Conservation (phyloP, 2,797 vertebrate species). For the Uromys caudimaculatus region DNA sequence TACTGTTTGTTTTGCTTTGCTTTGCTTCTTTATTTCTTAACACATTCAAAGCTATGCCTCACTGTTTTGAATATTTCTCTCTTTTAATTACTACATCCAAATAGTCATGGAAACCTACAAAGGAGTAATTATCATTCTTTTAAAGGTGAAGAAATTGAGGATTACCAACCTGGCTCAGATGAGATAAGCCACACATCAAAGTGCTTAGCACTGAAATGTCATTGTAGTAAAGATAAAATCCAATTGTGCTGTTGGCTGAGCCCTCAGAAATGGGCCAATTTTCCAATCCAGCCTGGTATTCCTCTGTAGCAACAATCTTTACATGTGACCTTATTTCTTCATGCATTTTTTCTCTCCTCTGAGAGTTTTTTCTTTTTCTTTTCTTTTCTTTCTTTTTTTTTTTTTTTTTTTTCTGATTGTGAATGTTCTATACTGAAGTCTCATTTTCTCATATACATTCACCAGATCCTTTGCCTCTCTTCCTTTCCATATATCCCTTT, state of each 20-base stretch:
- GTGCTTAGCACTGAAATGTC: neutral
- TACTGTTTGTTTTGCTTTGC: neutral
- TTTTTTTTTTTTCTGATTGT: too few relatives aligned
- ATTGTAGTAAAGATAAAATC: neutral
- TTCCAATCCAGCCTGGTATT: neutral
- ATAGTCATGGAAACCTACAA: neutral
- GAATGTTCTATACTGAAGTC: neutral
- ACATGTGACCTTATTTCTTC: neutral
- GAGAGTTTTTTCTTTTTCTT: neutral
- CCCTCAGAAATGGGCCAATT: neutral
- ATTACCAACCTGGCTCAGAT: neutral
- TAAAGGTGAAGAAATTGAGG: neutral
- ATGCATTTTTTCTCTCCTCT: neutral
- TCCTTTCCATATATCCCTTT: neutral
- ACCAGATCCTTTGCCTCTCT: rapidly evolving
- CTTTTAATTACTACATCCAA: neutral
- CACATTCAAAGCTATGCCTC: neutral
- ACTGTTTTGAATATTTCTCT: neutral
- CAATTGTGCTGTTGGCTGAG: neutral
- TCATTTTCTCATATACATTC: neutral
- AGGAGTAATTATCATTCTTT: conserved; percentile 2
- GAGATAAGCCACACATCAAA: neutral
- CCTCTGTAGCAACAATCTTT: neutral
- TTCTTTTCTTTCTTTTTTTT: neutral
- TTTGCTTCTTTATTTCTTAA: neutral